phyloP scores from a whole-genome alignment of 2,888 invertebrate species.

The Ariolimax columbianus region DNA sequence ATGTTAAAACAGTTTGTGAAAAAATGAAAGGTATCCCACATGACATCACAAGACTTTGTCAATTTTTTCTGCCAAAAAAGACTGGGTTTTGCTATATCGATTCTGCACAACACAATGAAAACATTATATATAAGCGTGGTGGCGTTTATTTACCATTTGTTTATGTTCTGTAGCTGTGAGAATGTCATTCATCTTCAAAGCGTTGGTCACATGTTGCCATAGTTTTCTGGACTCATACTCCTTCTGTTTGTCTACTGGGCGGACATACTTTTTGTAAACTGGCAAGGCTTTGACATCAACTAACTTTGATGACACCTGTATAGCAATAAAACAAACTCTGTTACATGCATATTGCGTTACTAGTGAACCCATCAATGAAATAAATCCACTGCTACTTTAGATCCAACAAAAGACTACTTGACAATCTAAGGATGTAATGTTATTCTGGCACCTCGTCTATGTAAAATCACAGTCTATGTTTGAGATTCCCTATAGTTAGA shows the following conservation, averaged over 20 bases:
- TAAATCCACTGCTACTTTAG: background rate
- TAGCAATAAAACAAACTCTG: background rate
- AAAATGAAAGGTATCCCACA: too few species aligned
- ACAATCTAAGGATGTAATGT: too few species aligned
- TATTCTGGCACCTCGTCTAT: too few species aligned
- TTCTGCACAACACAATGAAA: too few species aligned
- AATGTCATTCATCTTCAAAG: constrained; percentile 78
- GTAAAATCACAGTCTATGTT: too few species aligned
- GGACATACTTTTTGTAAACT: constrained; percentile 76
- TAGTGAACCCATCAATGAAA: background rate
- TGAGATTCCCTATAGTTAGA: too few species aligned
- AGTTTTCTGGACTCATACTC: constrained; percentile 80
- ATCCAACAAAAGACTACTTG: too few species aligned
- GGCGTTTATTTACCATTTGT: constrained; percentile 73
- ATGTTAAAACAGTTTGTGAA: too few species aligned
- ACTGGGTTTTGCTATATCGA: too few species aligned
- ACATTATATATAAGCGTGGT: too few species aligned
- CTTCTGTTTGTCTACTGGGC: constrained; percentile 78
- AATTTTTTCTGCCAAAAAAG: too few species aligned
- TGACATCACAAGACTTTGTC: too few species aligned
- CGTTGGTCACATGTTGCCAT: constrained; percentile 80
- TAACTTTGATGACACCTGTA: constrained; percentile 74
- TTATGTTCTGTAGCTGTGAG: constrained; percentile 80
- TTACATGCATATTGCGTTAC: background rate
- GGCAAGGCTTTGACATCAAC: constrained; percentile 72